A percentile compares a stretch with the other conserved stretches of the same genome.
These are phyloP conservation scores for Trachelus stipa DNA, from an alignment of 2,888 invertebrate genomes.

Conservation along the genomic window DNA sequence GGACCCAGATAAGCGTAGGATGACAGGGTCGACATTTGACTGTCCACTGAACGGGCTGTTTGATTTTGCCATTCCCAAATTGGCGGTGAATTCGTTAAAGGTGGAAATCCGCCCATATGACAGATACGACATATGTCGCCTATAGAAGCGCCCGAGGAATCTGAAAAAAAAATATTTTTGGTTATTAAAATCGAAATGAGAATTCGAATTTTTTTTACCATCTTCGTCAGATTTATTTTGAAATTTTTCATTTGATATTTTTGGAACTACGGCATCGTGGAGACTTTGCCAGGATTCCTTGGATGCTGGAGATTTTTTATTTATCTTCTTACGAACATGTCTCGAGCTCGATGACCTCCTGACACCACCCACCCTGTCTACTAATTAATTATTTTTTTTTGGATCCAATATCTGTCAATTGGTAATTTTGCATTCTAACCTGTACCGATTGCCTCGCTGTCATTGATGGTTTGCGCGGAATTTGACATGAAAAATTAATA, in stretches of 20 bases:
- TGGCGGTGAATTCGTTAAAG: slow-evolving; percentile 29
- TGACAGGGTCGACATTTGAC: slow-evolving; percentile 44
- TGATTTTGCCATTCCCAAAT: slow-evolving; percentile 43
- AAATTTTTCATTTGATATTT: neutral
- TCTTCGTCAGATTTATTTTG: neutral
- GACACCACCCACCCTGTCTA: neutral
- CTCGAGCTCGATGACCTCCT: neutral
- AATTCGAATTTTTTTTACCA: neutral
- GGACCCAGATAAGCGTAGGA: slow-evolving; percentile 53
- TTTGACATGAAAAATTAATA: neutral
- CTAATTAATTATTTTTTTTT: neutral
- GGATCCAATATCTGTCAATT: neutral
- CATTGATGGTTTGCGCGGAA: slow-evolving; percentile 25
- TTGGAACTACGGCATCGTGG: neutral
- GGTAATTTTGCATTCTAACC: slow-evolving; percentile 40
- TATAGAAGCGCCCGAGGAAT: slow-evolving; percentile 20
- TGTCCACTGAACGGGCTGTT: slow-evolving; percentile 33
- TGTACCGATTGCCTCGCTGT: slow-evolving; percentile 33
- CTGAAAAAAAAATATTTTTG: neutral
- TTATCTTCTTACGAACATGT: neutral
- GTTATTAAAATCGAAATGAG: neutral
- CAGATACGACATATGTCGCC: slow-evolving; percentile 63
- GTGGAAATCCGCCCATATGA: slow-evolving; percentile 59
- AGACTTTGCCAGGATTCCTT: neutral
- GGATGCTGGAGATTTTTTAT: neutral